Conservation (phyloP, 1,140 invertebrate species). For the Paracyclopina nana region DNA sequence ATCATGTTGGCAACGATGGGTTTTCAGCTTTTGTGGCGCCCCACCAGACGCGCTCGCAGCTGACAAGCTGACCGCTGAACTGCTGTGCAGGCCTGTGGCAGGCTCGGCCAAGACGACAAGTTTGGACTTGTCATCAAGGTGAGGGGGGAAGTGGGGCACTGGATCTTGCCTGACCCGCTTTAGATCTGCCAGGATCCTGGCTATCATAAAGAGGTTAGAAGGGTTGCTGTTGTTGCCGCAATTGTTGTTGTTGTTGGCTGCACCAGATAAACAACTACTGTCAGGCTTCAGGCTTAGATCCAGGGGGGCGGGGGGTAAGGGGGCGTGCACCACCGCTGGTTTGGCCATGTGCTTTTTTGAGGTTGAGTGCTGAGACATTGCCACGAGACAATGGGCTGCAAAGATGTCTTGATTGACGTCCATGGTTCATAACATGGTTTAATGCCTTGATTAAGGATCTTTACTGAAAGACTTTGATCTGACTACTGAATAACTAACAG, state of each 20-base stretch:
- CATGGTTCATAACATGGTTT: too few relatives aligned
- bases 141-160: neutral
- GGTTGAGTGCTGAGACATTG: neutral
- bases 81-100: too few relatives aligned
- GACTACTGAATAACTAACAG: too few relatives aligned
- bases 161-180: neutral
- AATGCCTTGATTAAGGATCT: too few relatives aligned
- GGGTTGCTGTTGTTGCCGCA: neutral
- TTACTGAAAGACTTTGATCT: too few relatives aligned
- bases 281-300: neutral
- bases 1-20: neutral
- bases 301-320: neutral
- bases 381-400: neutral
- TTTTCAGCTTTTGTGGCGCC: neutral
- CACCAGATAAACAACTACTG: neutral
- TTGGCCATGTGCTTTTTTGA: neutral
- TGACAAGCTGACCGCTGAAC: too few relatives aligned
- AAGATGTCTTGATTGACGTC: neutral
- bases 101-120: neutral
- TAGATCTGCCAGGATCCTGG: neutral
- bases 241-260: neutral
- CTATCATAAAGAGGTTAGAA: slow-evolving; percentile 1
- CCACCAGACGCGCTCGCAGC: neutral
- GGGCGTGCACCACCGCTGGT: neutral
- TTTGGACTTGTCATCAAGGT: neutral